Evolutionary conservation across 1,140 invertebrate species (phyloP).

Genomic region (Daktulosphaira vitifoliae): DNA sequence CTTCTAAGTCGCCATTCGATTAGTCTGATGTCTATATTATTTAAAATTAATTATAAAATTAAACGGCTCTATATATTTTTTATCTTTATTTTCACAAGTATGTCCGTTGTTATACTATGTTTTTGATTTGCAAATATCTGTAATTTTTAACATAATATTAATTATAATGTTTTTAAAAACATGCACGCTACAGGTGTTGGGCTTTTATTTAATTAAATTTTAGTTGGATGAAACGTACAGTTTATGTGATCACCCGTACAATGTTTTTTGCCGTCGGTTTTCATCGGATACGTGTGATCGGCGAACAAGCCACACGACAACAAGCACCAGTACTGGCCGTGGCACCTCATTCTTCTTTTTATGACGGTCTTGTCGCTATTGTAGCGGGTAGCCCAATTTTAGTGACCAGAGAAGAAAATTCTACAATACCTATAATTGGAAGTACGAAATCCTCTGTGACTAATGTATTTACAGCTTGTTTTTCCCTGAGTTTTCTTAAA

Average conservation of each 20-base stretch:
- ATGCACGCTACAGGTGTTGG: neutral
- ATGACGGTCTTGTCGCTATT: constrained; percentile 75
- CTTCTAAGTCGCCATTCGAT: too few relatives aligned
- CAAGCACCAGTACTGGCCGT: constrained; percentile 79
- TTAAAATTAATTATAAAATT: too few relatives aligned
- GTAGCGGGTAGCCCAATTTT: constrained; percentile 73
- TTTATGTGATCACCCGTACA: constrained; percentile 56
- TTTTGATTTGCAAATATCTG: too few relatives aligned
- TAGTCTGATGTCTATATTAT: too few relatives aligned
- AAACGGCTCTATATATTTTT: too few relatives aligned
- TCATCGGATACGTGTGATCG: constrained; percentile 60
- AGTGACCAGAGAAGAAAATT: constrained; percentile 75
- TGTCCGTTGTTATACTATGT: too few relatives aligned
- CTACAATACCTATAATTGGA: constrained; percentile 74
- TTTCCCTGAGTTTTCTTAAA: too few relatives aligned
- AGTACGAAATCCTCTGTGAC: too few relatives aligned
- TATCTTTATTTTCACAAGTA: too few relatives aligned
- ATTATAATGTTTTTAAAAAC: too few relatives aligned
- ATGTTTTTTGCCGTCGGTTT: constrained; percentile 74
- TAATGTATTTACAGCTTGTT: too few relatives aligned
- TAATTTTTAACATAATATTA: too few relatives aligned
- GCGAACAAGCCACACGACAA: constrained; percentile 52
- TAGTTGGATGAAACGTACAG: neutral
- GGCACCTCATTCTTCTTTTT: constrained; percentile 84
- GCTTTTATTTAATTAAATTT: constrained; percentile 7